A percentile compares a stretch with the other conserved stretches of the same genome.
Evolutionary conservation across 64 coral and sea anemone genomes (phyloP).

Genomic region (Montipora cactus): DNA sequence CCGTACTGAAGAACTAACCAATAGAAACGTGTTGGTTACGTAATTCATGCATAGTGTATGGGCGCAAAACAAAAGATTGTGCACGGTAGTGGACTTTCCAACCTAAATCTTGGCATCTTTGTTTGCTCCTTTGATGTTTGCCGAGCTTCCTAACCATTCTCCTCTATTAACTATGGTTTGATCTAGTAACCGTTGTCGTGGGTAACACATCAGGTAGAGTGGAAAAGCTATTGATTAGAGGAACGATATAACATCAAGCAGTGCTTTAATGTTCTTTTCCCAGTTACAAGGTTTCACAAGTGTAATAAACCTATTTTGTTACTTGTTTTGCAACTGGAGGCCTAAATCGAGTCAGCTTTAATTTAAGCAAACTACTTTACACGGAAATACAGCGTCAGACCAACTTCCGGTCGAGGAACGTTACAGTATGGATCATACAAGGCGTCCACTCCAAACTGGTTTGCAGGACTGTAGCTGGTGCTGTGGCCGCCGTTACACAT

Average conservation of each 20-base stretch:
- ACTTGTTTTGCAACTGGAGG: not conserved
- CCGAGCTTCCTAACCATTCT: too few relatives aligned
- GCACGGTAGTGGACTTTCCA: too few relatives aligned
- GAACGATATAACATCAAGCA: not conserved
- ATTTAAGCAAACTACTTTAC: not conserved
- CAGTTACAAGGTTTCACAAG: not conserved
- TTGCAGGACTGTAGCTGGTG: slow-evolving; percentile 51
- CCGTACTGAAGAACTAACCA: too few relatives aligned
- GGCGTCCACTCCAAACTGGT: slow-evolving; percentile 64
- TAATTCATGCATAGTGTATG: too few relatives aligned
- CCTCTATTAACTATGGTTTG: too few relatives aligned
- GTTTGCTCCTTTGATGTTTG: too few relatives aligned
- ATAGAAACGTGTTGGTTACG: too few relatives aligned
- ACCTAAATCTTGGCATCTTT: too few relatives aligned
- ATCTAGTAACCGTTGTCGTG: too few relatives aligned
- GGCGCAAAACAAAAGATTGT: too few relatives aligned
- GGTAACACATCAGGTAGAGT: too few relatives aligned
- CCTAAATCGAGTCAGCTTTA: not conserved
- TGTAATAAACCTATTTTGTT: not conserved
- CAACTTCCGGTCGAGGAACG: slow-evolving; percentile 63
- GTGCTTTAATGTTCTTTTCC: not conserved
- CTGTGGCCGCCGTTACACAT: slow-evolving; percentile 50
- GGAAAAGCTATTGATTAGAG: not conserved
- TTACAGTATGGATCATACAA: slow-evolving; percentile 62
- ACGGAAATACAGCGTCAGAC: slow-evolving; percentile 69